Percentiles rank a stretch among this genome's conserved stretches.
Evolutionary conservation across 2,113 vertebrate species (phyloP).

Genomic region (Muntiacus reevesi): DNA sequence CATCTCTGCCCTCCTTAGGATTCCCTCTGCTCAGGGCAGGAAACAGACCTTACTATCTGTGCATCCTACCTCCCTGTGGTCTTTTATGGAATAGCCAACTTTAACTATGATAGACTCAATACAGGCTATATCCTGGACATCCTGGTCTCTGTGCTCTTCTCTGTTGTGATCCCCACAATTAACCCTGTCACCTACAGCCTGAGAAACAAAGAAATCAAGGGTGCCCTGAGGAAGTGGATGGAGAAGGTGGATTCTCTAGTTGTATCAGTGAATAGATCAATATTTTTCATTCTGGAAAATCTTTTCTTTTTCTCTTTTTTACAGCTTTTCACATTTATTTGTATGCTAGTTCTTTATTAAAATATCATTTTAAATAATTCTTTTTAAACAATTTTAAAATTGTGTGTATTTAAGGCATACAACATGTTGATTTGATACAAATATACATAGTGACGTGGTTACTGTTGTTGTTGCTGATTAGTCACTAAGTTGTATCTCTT

Average conservation of each 20-base stretch:
- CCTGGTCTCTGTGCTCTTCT: constrained; percentile 45
- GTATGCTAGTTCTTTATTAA: not conserved
- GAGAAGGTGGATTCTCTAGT: not conserved
- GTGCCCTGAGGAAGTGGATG: not conserved
- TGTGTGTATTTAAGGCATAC: not conserved
- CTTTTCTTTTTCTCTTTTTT: not conserved
- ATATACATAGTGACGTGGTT: not conserved
- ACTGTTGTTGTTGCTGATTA: not conserved
- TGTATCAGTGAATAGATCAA: not conserved
- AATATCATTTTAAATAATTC: not conserved
- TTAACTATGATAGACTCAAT: constrained; percentile 39
- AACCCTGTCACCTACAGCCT: not conserved
- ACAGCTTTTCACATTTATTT: not conserved
- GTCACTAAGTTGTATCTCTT: not conserved
- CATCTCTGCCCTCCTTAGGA: constrained; percentile 33
- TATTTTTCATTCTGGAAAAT: not conserved
- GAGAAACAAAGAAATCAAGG: constrained; percentile 1
- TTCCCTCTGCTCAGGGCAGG: not conserved
- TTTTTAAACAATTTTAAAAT: not conserved
- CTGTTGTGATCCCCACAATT: not conserved
- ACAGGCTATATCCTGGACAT: not conserved
- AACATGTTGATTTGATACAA: not conserved
- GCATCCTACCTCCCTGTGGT: not conserved
- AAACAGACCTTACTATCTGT: constrained; percentile 56
- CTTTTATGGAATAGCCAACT: constrained; percentile 32